Evolutionary conservation across 1,140 invertebrate genomes (phyloP).

Genomic region (Drosophila kohkoa): DNA sequence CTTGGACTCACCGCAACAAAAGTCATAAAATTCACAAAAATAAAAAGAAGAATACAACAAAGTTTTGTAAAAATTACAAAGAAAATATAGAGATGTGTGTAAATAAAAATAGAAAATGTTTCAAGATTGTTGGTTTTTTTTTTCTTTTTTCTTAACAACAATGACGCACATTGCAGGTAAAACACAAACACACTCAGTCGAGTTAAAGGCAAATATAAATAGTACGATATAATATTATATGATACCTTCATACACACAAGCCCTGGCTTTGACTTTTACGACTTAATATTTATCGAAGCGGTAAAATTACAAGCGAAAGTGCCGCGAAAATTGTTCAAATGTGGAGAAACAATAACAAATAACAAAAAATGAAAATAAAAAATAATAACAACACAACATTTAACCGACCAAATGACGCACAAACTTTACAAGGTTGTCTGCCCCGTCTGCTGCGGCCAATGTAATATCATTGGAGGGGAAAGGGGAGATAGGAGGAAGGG

Average conservation of each 20-base stretch:
- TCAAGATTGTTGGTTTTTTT: slow-evolving; percentile 21
- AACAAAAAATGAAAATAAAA: slow-evolving; percentile 19
- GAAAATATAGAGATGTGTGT: slow-evolving; percentile 31
- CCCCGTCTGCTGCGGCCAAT: slow-evolving; percentile 40
- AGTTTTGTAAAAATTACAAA: slow-evolving; percentile 41
- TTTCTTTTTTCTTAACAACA: slow-evolving; percentile 6
- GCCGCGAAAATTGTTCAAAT: slow-evolving; percentile 45
- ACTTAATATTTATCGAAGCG: slow-evolving; percentile 49
- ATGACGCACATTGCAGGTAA: slow-evolving; percentile 50
- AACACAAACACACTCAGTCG: slow-evolving; percentile 3
- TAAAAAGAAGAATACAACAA: neutral
- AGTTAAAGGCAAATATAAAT: slow-evolving; percentile 31
- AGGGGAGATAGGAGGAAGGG: neutral
- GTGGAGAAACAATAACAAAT: slow-evolving; percentile 44
- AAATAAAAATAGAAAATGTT: slow-evolving; percentile 40
- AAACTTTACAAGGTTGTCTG: slow-evolving; percentile 77
- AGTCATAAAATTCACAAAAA: slow-evolving; percentile 16
- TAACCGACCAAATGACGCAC: slow-evolving; percentile 67
- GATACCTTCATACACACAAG: slow-evolving; percentile 5
- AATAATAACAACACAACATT: slow-evolving; percentile 41
- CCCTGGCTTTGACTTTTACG: slow-evolving; percentile 35
- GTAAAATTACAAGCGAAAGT: slow-evolving; percentile 53
- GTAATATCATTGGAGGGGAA: slow-evolving; percentile 35
- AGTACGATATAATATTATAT: slow-evolving; percentile 1
- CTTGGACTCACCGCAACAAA: slow-evolving; percentile 23